These are phyloP conservation scores for Acleris sparsana DNA, from an alignment of 2,888 invertebrate species.

Conservation along the genomic window DNA sequence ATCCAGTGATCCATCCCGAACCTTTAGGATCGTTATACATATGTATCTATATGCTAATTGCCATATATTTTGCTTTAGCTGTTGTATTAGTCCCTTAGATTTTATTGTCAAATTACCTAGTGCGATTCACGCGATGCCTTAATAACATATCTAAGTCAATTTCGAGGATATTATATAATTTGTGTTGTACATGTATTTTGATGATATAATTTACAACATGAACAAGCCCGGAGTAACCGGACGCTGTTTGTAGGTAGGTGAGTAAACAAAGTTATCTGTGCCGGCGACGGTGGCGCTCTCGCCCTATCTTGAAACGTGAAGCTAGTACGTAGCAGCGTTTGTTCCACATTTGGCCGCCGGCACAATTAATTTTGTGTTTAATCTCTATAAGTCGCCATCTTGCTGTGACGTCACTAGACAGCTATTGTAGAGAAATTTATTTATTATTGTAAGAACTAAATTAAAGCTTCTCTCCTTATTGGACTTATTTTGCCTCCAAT, in stretches of 20 bases:
- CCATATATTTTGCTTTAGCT: conserved; percentile 80
- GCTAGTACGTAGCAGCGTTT: background rate
- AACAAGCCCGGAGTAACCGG: conserved; percentile 29
- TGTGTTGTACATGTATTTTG: conserved; percentile 61
- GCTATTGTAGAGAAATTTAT: conserved; percentile 27
- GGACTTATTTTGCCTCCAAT: conserved; percentile 13
- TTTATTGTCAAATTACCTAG: conserved; percentile 74
- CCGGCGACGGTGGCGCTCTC: conserved; percentile 3
- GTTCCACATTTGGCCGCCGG: conserved; percentile 14
- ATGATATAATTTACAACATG: conserved; percentile 46
- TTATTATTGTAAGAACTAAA: background rate
- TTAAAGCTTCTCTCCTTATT: conserved; percentile 2
- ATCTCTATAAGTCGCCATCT: conserved; percentile 30
- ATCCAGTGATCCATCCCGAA: conserved; percentile 53
- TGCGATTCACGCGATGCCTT: conserved; percentile 83
- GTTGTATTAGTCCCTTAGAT: conserved; percentile 78
- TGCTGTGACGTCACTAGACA: conserved; percentile 28
- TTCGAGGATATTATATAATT: conserved; percentile 67
- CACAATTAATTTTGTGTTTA: conserved; percentile 21
- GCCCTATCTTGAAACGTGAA: background rate
- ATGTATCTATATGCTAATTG: conserved; percentile 60
- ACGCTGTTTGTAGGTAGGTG: conserved; percentile 14
- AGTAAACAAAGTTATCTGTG: conserved; percentile 27
- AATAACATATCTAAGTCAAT: conserved; percentile 84
- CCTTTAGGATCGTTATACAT: conserved; percentile 52